phyloP scores from a whole-genome alignment of 2,113 vertebrate species.

The Rynchops niger region DNA sequence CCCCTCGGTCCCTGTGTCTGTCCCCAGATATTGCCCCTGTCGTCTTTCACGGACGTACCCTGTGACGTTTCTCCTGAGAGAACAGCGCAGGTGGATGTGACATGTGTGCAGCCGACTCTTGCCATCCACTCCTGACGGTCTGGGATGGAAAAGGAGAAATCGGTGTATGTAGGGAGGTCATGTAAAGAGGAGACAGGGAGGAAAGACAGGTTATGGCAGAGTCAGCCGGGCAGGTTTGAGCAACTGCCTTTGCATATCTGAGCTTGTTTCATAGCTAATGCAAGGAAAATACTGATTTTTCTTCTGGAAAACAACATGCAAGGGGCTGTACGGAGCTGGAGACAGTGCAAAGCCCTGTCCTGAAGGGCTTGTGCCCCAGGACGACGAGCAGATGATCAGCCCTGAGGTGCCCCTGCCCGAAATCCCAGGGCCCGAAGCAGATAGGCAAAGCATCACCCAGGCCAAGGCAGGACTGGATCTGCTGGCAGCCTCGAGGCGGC shows the following conservation, averaged over 20 bases:
- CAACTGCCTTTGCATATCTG: not conserved
- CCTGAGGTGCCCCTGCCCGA: not conserved
- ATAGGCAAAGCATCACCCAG: not conserved
- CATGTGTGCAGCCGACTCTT: not conserved
- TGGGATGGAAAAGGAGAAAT: not conserved
- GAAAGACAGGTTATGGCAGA: not conserved
- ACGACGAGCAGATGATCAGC: fast-evolving
- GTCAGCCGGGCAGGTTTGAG: not conserved
- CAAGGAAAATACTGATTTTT: not conserved
- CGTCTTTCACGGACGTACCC: not conserved
- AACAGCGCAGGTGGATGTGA: not conserved
- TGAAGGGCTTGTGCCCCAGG: not conserved
- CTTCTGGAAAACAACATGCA: not conserved
- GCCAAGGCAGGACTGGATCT: not conserved
- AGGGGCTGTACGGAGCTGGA: not conserved
- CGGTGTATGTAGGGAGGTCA: not conserved
- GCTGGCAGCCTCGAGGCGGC: fast-evolving
- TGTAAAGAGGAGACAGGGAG: not conserved
- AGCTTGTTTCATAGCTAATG: not conserved
- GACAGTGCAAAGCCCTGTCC: not conserved
- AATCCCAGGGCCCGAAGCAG: not conserved
- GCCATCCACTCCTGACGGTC: not conserved
- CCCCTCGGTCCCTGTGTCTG: not conserved
- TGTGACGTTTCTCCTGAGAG: not conserved
- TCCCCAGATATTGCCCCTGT: not conserved